These are phyloP conservation scores for Sympetrum striolatum DNA, from an alignment of 2,888 invertebrate species.

Conservation along the genomic window DNA sequence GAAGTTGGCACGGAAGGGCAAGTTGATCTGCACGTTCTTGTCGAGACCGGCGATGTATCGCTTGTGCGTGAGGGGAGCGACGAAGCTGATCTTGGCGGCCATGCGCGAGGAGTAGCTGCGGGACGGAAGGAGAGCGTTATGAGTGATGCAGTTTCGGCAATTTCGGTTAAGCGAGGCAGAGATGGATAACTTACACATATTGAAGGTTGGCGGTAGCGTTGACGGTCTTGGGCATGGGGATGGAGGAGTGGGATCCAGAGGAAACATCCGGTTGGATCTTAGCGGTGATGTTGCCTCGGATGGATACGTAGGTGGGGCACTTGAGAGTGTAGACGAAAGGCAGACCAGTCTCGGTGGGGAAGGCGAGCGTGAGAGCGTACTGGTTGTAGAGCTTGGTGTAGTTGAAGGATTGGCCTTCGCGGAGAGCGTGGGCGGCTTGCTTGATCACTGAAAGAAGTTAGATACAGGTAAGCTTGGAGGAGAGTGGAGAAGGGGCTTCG, in stretches of 20 bases:
- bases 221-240: constrained; percentile 56
- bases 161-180: not conserved
- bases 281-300: constrained; percentile 63
- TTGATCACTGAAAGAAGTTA: constrained; percentile 55
- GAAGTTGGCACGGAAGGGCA: constrained; percentile 64
- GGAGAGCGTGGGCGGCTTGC: constrained; percentile 58
- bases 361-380: constrained; percentile 68
- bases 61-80: constrained; percentile 67
- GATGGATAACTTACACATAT: constrained; percentile 56
- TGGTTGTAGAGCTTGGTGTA: constrained; percentile 68
- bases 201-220: constrained; percentile 62
- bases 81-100: constrained; percentile 70
- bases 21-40: constrained; percentile 65
- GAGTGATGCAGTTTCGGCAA: not conserved
- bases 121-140: not conserved
- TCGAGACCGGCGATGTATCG: constrained; percentile 68
- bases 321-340: constrained; percentile 72
- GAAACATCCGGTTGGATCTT: constrained; percentile 57
- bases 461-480: not conserved
- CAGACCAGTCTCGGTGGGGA: constrained; percentile 75
- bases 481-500: not conserved
- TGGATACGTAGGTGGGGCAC: constrained; percentile 65
- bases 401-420: constrained; percentile 63
- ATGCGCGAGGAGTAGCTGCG: constrained; percentile 61
- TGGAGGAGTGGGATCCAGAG: constrained; percentile 48